Conservation (phyloP, 2,888 invertebrate species). For the Andricus curvator region DNA sequence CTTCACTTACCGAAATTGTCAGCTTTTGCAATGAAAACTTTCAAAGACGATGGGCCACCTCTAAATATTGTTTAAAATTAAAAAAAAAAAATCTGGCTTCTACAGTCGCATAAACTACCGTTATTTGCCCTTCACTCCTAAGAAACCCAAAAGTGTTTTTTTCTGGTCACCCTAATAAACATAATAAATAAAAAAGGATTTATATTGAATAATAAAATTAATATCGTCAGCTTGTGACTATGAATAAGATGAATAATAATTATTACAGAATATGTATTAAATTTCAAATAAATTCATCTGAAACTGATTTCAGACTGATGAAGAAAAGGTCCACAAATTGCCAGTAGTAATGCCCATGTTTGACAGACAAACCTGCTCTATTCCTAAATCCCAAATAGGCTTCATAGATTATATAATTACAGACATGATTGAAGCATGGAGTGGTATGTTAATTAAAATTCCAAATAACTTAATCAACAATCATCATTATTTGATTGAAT, state of each 20-base stretch:
- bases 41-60: no score
- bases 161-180: no score
- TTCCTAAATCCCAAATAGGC: conserved; percentile 98
- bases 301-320: conserved; percentile 87
- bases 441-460: conserved; percentile 82
- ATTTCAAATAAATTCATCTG: not conserved
- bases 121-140: no score
- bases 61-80: no score
- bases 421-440: conserved; percentile 99
- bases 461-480: not conserved
- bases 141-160: no score
- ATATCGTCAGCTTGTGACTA: no score
- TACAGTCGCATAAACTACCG: no score
- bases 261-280: not conserved
- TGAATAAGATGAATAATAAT: not conserved
- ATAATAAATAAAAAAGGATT: no score
- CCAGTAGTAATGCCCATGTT: conserved; percentile 99
- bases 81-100: no score
- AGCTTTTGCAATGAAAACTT: no score
- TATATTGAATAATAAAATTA: no score
- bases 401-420: conserved; percentile 98
- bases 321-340: conserved; percentile 92
- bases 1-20: no score
- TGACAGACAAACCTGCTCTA: conserved; percentile 95
- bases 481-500: not conserved